Evolutionary conservation across 2,888 invertebrate species (phyloP).

Genomic region (Andrena marginata): DNA sequence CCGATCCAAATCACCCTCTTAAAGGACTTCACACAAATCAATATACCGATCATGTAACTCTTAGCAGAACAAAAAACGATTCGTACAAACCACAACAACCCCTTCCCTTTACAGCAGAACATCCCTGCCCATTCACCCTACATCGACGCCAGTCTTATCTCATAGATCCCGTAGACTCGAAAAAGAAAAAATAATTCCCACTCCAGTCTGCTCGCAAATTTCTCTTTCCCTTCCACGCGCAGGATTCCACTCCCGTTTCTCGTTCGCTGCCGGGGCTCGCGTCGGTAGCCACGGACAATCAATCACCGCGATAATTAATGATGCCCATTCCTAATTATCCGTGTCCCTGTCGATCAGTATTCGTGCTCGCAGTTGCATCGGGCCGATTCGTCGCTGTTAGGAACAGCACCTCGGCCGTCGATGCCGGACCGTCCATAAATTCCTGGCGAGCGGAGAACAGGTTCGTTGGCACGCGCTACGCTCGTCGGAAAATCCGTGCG

Average conservation of each 20-base stretch:
- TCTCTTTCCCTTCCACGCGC: neutral
- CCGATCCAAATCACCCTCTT: no score
- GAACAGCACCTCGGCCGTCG: slow-evolving; percentile 13
- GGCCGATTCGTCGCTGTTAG: slow-evolving; percentile 14
- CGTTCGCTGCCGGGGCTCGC: slow-evolving; percentile 13
- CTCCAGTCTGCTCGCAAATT: neutral
- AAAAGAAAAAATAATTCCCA: slow-evolving; percentile 11
- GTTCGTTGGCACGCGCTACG: slow-evolving; percentile 44
- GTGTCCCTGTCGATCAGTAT: slow-evolving; percentile 60
- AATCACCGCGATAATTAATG: slow-evolving; percentile 57
- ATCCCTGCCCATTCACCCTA: no score
- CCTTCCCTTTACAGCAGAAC: no score
- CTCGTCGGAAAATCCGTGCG: neutral
- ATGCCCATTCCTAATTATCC: slow-evolving; percentile 65
- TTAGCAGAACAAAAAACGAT: no score
- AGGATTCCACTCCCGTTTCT: slow-evolving; percentile 41
- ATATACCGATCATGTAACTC: no score
- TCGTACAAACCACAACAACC: no score
- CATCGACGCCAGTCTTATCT: no score
- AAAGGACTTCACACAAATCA: no score
- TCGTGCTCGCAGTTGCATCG: slow-evolving; percentile 58
- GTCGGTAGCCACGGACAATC: slow-evolving; percentile 34
- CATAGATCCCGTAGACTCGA: neutral
- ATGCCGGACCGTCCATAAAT: slow-evolving; percentile 35
- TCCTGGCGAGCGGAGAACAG: slow-evolving; percentile 7